phyloP scores from a whole-genome alignment of 2,888 invertebrate species.

The Microplitis deprimator region DNA sequence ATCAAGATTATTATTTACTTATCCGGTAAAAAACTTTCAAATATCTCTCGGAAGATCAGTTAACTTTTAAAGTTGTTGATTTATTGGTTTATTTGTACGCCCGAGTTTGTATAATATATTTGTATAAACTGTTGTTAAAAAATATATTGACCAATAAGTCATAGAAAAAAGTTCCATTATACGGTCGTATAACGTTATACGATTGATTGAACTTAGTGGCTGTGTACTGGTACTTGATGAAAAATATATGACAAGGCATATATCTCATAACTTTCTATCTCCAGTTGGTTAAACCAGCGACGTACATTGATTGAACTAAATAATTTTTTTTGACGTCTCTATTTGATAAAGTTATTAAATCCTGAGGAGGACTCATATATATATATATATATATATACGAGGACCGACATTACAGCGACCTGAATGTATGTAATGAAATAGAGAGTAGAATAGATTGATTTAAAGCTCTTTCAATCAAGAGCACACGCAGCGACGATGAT shows the following conservation, averaged over 20 bases:
- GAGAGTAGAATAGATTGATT: background rate
- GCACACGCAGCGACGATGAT: background rate
- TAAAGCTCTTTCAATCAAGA: background rate
- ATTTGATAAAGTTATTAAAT: background rate
- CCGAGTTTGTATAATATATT: background rate
- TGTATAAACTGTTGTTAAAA: background rate
- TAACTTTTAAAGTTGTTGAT: background rate
- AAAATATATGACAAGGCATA: slow-evolving; percentile 1
- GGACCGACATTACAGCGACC: background rate
- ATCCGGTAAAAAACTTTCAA: background rate
- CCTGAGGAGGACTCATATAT: background rate
- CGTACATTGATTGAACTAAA: slow-evolving; percentile 35
- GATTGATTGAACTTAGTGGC: background rate
- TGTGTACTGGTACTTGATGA: slow-evolving; percentile 1
- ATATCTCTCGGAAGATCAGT: background rate
- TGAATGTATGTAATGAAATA: background rate
- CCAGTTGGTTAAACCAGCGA: slow-evolving; percentile 28
- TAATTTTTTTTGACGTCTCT: background rate
- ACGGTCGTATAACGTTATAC: too few relatives aligned
- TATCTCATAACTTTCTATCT: slow-evolving; percentile 22
- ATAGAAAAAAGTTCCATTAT: background rate
- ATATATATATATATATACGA: too few relatives aligned
- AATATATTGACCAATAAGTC: background rate
- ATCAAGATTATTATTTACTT: background rate
- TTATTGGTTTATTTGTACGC: background rate